Conservation (phyloP, 2,113 vertebrate species). For the Lanius collurio region DNA sequence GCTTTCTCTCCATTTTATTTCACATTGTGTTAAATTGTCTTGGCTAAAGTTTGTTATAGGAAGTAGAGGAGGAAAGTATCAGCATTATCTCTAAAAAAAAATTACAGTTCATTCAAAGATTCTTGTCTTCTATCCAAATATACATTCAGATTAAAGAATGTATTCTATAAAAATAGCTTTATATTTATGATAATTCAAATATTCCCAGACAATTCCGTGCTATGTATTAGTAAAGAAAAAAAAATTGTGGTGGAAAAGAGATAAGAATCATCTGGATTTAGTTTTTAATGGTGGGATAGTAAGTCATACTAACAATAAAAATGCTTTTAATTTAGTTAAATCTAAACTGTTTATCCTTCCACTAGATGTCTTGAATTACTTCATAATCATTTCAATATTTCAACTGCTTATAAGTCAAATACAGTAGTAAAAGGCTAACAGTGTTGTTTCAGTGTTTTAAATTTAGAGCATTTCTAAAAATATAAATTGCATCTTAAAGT, state of each 20-base stretch:
- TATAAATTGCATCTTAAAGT: not conserved
- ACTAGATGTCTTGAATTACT: not conserved
- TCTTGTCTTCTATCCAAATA: conserved; percentile 22
- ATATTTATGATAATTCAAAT: conserved; percentile 19
- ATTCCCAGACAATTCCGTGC: not conserved
- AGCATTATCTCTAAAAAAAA: not conserved
- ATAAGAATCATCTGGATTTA: conserved; percentile 40
- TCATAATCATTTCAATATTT: not conserved
- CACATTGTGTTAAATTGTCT: not conserved
- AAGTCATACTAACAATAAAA: not conserved
- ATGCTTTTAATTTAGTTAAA: not conserved
- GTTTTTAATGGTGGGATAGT: conserved; percentile 9
- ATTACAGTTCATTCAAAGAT: not conserved
- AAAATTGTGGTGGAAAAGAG: not conserved
- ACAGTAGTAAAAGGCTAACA: not conserved
- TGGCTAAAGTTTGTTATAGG: not conserved
- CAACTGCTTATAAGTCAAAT: not conserved
- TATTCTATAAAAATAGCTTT: conserved; percentile 1
- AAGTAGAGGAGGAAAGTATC: not conserved
- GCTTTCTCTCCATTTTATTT: not conserved
- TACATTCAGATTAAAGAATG: not conserved
- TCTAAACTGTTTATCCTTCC: conserved; percentile 38
- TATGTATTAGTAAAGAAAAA: not conserved
- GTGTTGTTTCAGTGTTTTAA: not conserved
- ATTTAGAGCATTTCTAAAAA: fast-evolving